Evolutionary conservation across 2,888 invertebrate species (phyloP).

Genomic region (Acleris sparsana): DNA sequence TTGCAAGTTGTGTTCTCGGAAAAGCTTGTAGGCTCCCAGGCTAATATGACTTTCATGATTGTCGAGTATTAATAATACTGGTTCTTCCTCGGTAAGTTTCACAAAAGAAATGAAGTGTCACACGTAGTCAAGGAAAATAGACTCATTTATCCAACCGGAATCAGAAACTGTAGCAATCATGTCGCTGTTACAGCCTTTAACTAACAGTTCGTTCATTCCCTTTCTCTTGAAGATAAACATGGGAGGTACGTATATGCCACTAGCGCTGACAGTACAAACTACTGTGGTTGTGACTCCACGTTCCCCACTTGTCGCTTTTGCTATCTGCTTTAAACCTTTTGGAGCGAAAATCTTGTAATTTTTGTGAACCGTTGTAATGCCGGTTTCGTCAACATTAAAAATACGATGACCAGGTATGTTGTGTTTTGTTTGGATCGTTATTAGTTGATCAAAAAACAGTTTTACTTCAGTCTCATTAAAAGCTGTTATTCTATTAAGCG

Average conservation of each 20-base stretch:
- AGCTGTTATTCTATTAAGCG: slow-evolving; percentile 5
- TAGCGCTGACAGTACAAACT: slow-evolving; percentile 9
- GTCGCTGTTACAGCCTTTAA: too few species aligned
- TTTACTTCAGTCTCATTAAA: slow-evolving; percentile 2
- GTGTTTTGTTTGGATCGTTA: background rate
- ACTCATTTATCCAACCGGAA: too few species aligned
- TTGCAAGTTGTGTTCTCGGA: slow-evolving; percentile 39
- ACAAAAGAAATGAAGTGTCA: too few species aligned
- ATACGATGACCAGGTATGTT: slow-evolving; percentile 4
- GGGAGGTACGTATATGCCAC: background rate
- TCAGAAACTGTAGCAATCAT: too few species aligned
- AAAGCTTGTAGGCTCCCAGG: too few species aligned
- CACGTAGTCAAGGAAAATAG: too few species aligned
- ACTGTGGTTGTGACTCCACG: slow-evolving; percentile 13
- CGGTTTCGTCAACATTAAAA: slow-evolving; percentile 6
- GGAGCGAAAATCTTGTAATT: slow-evolving; percentile 2
- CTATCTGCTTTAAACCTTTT: slow-evolving; percentile 1
- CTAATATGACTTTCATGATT: too few species aligned
- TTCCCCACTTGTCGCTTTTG: slow-evolving; percentile 6
- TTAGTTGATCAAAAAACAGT: slow-evolving; percentile 3
- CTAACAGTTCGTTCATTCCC: too few species aligned
- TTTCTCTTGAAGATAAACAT: slow-evolving; percentile 11
- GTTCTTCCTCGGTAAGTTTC: too few species aligned
- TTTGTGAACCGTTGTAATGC: slow-evolving; percentile 2
- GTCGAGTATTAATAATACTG: too few species aligned